Evolutionary conservation across 2,797 vertebrate species (phyloP), one percentile per base, ranked within the genome.

Genomic region (Poecile montanus): DNA sequence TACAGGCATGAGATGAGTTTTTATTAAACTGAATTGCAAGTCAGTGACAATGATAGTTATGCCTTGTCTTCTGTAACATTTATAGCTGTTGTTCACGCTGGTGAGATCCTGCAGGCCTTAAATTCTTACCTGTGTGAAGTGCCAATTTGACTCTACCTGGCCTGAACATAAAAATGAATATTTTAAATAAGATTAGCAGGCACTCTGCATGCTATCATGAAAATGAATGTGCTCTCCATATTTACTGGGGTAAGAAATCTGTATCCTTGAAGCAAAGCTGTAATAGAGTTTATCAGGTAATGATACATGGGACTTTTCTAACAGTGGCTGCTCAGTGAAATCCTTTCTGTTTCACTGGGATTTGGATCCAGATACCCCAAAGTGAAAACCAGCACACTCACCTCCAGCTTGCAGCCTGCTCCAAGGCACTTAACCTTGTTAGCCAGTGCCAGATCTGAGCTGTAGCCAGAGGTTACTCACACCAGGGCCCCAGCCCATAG

Each of bases 151-250:
- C 20, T 90, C 45, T 51, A 50, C 16, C 17, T 7, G 15, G 63
- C 42, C 45, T 76, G 63, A 91, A 84, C 27, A 71, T 25, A 82
- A 73, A 73, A 81, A 82, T 7, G 3, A 48, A 0, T 57, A 36
- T 86, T 85, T 94, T 76, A 81, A 89, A 76, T 44, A 60, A 48
- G 51, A 67, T 74, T 50, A 94, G 50, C 38, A 91, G 76, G 58
- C 6, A 2, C 38, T 67, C 29, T 84, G 67, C 60, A 15, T 11
- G 22, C 50, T 67, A 19, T 76, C 29, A 47, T 60, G 51, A 78
- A 86, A 93, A 82, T 0, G 0, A 86, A 50, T 20, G 29, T 50
- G 51, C 30, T 86, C 51, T 68, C 91, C 30, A 6, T 47, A 63
- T 71, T 90, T 68, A 60, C 48, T 10, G 27, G 23, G 23, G n/a